Conservation (phyloP, 2,797 vertebrate genomes). For the Onychomys leucogaster region DNA sequence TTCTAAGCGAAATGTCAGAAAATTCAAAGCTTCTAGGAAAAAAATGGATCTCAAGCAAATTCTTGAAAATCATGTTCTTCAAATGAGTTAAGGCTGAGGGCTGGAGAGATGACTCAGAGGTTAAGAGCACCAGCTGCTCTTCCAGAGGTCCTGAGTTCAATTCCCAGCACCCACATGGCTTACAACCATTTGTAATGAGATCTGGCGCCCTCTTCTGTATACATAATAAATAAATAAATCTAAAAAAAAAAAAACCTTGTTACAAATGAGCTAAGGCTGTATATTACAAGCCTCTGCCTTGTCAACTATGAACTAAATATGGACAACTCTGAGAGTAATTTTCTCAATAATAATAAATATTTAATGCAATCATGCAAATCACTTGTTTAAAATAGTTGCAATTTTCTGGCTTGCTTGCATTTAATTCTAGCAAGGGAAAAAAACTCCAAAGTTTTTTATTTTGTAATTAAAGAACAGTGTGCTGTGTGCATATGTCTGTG, state of each 20-base stretch:
- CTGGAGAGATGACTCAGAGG: too few species aligned
- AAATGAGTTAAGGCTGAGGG: neutral
- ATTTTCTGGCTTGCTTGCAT: constrained; percentile 24
- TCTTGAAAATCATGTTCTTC: neutral
- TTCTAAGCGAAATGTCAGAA: constrained; percentile 19
- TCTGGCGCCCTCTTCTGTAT: too few species aligned
- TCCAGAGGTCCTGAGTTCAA: too few species aligned
- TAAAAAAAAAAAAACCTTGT: too few species aligned
- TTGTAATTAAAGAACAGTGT: neutral
- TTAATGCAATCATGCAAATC: constrained; percentile 69
- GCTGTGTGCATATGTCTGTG: neutral
- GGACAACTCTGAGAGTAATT: constrained; percentile 27
- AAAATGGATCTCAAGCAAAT: neutral
- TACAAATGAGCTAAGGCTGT: neutral
- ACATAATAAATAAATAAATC: too few species aligned
- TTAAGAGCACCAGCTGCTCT: too few species aligned
- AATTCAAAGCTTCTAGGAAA: neutral
- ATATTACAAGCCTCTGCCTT: constrained; percentile 4
- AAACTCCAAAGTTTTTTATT: neutral
- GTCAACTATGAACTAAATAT: constrained; percentile 3
- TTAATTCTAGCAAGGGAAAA: neutral
- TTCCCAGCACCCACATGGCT: too few species aligned
- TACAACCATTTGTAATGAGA: too few species aligned
- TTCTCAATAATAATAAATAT: constrained; percentile 62
- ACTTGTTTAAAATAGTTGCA: constrained; percentile 38